Conservation (phyloP, 2,888 invertebrate genomes). For the Merodon equestris region DNA sequence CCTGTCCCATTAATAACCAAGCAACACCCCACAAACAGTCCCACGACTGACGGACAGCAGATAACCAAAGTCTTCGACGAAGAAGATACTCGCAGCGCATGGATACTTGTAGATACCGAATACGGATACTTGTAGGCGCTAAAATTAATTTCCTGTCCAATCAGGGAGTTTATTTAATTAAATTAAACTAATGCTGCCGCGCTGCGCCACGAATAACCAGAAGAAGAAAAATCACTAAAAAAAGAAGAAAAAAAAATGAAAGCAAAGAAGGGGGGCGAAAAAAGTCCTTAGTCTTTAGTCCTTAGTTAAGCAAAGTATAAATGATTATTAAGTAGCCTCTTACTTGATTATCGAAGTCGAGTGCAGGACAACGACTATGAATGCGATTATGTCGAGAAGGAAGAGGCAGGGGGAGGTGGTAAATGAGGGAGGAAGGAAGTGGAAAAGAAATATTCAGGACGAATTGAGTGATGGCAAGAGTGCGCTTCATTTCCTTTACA, state of each 20-base stretch:
- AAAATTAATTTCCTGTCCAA: conserved; percentile 70
- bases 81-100: no score
- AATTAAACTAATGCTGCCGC: conserved; percentile 64
- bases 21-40: no score
- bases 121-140: conserved; percentile 40
- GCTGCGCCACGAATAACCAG: background rate
- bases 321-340: conserved; percentile 67
- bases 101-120: no score
- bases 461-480: conserved; percentile 64
- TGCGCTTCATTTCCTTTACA: conserved; percentile 66
- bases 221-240: conserved; percentile 17
- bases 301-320: conserved; percentile 68
- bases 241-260: background rate
- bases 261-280: background rate
- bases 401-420: background rate
- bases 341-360: conserved; percentile 61
- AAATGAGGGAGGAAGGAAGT: background rate
- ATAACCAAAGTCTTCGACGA: no score
- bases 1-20: no score
- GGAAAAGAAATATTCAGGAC: conserved; percentile 35
- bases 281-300: conserved; percentile 33
- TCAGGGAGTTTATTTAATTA: conserved; percentile 69
- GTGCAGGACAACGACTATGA: conserved; percentile 8
- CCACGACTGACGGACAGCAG: no score
- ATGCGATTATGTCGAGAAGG: background rate